Conservation (phyloP, 1,140 invertebrate species). For the Apis cerana region DNA sequence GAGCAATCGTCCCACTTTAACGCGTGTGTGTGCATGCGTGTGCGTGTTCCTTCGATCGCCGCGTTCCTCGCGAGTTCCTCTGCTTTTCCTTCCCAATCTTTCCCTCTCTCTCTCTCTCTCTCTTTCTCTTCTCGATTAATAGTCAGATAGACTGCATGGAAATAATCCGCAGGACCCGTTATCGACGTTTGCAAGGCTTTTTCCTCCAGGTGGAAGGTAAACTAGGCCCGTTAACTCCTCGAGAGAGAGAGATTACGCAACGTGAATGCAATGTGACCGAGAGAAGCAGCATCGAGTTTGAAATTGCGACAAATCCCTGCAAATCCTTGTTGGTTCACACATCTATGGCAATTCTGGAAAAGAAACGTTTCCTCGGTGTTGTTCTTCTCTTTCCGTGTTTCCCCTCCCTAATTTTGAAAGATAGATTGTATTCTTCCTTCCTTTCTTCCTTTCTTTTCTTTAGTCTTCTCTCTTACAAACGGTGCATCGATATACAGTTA, state of each 20-base stretch:
- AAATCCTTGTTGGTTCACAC: not conserved
- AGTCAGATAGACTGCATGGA: not conserved
- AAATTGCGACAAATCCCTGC: too few species aligned
- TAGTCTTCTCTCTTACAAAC: too few species aligned
- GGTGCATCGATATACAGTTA: too few species aligned
- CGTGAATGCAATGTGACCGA: too few species aligned
- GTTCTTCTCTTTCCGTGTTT: too few species aligned
- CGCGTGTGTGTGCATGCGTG: not conserved
- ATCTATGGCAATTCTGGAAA: not conserved
- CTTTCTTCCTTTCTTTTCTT: too few species aligned
- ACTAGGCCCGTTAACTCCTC: conserved; percentile 8
- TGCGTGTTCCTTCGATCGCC: not conserved
- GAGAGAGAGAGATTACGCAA: conserved; percentile 11
- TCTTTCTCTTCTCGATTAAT: not conserved
- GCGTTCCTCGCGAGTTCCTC: conserved; percentile 10
- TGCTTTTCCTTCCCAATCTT: not conserved
- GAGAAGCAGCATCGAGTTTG: too few species aligned
- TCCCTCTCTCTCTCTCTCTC: not conserved
- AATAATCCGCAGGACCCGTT: not conserved
- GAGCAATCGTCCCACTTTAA: conserved; percentile 60
- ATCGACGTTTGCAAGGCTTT: not conserved
- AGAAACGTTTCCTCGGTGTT: too few species aligned
- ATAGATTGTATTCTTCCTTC: too few species aligned
- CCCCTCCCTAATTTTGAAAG: too few species aligned
- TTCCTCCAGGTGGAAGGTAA: too few species aligned